These are phyloP conservation scores for Zophobas morio DNA, from an alignment of 1,140 invertebrate species.

Conservation along the genomic window DNA sequence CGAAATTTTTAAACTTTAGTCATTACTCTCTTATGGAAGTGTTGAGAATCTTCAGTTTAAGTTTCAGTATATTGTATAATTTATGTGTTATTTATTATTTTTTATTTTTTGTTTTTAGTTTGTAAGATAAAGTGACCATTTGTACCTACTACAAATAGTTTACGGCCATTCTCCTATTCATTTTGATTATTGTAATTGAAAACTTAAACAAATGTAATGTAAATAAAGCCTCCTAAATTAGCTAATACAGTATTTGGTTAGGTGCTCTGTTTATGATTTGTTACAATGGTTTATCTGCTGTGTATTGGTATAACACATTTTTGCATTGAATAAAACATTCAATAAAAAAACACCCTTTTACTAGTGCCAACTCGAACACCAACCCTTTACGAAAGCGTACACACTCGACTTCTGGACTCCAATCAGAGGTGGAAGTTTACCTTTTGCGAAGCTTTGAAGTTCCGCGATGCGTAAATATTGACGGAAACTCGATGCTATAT, in stretches of 20 bases:
- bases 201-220: constrained; percentile 46
- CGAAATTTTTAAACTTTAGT: constrained; percentile 33
- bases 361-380: background rate
- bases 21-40: constrained; percentile 24
- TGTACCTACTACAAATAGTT: constrained; percentile 50
- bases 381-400: background rate
- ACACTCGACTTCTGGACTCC: background rate
- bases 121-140: constrained; percentile 53
- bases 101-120: constrained; percentile 57
- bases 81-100: constrained; percentile 58
- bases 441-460: too few relatives aligned
- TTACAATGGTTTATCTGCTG: constrained; percentile 56
- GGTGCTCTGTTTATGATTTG: constrained; percentile 58
- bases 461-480: too few relatives aligned
- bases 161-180: constrained; percentile 51
- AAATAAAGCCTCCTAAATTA: constrained; percentile 54
- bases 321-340: constrained; percentile 60
- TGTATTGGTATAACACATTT: constrained; percentile 58
- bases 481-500: too few relatives aligned
- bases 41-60: constrained; percentile 41
- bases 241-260: constrained; percentile 55
- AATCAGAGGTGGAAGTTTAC: too few relatives aligned
- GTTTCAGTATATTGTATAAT: constrained; percentile 37
- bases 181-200: constrained; percentile 46
- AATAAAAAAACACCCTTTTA: constrained; percentile 4